A percentile compares a stretch with the other conserved stretches of the same genome.
Evolutionary conservation across 2,888 invertebrate genomes (phyloP).

Genomic region (Hypena proboscidalis): DNA sequence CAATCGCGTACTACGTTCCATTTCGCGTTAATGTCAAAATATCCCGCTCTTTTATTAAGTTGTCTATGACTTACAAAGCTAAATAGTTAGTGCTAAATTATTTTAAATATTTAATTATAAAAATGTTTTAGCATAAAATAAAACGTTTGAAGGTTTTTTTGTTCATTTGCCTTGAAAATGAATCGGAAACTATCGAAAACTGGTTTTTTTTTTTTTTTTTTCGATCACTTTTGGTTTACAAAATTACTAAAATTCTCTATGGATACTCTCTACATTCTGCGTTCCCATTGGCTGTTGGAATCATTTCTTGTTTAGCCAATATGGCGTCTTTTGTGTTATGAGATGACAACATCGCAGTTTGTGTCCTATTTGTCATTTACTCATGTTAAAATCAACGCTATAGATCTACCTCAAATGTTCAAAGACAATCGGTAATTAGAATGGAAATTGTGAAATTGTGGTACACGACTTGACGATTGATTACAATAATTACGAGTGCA

Average conservation of each 20-base stretch:
- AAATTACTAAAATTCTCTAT: conserved; percentile 42
- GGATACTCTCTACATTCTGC: conserved; percentile 29
- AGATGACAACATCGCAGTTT: conserved; percentile 86
- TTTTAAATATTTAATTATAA: too few relatives aligned
- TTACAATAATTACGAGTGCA: conserved; percentile 61
- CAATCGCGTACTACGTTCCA: too few relatives aligned
- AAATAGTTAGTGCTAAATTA: too few relatives aligned
- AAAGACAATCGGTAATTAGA: conserved; percentile 65
- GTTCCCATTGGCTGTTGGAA: conserved; percentile 32
- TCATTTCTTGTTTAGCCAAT: conserved; percentile 71
- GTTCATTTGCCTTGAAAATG: too few relatives aligned
- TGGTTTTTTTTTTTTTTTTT: too few relatives aligned
- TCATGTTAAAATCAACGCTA: conserved; percentile 61
- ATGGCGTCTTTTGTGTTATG: conserved; percentile 84
- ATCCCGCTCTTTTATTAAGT: too few relatives aligned
- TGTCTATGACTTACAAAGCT: too few relatives aligned
- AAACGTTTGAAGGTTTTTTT: too few relatives aligned
- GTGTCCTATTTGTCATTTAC: conserved; percentile 76
- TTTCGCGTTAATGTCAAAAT: too few relatives aligned
- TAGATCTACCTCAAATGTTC: conserved; percentile 74
- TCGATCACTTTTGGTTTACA: too few relatives aligned
- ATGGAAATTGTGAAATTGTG: conserved; percentile 56
- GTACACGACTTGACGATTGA: conserved; percentile 45
- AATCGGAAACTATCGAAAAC: too few relatives aligned
- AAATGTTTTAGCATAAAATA: too few relatives aligned